Evolutionary conservation across 2,888 invertebrate species (phyloP).

Genomic region (Drosophila mimica): DNA sequence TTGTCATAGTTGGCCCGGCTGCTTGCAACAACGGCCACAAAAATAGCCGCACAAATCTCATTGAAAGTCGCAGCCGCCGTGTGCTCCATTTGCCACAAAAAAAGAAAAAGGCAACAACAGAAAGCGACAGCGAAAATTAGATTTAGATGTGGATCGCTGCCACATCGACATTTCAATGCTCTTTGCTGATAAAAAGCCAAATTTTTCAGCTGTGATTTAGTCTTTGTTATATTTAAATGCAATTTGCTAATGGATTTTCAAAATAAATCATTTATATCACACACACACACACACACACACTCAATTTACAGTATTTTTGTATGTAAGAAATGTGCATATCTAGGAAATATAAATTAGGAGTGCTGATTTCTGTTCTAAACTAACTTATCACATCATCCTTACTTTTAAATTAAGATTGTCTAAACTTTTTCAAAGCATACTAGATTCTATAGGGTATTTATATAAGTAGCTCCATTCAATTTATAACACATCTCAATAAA

Average conservation of each 20-base stretch:
- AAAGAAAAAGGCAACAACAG: constrained; percentile 7
- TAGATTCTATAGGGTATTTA: not conserved
- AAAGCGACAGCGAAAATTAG: constrained; percentile 24
- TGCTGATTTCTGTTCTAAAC: not conserved
- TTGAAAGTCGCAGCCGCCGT: constrained; percentile 68
- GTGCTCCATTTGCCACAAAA: constrained; percentile 64
- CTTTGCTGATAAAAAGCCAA: not conserved
- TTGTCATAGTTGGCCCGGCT: constrained; percentile 68
- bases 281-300: not conserved
- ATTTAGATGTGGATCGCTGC: not conserved
- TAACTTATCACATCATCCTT: not conserved
- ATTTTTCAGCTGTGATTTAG: not conserved
- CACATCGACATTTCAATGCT: constrained; percentile 30
- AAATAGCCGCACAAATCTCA: constrained; percentile 78
- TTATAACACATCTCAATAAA: too few species aligned
- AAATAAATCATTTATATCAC: not conserved
- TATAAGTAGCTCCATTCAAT: not conserved
- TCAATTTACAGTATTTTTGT: not conserved
- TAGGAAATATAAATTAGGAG: not conserved
- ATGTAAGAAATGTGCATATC: not conserved
- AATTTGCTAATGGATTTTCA: not conserved
- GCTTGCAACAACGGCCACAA: constrained; percentile 62
- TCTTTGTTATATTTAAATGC: not conserved
- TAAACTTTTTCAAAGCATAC: not conserved
- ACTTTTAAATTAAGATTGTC: not conserved